Evolutionary conservation across 2,113 vertebrate species (phyloP), one percentile per base, ranked within the genome.

Genomic region (Gymnorhina tibicen): DNA sequence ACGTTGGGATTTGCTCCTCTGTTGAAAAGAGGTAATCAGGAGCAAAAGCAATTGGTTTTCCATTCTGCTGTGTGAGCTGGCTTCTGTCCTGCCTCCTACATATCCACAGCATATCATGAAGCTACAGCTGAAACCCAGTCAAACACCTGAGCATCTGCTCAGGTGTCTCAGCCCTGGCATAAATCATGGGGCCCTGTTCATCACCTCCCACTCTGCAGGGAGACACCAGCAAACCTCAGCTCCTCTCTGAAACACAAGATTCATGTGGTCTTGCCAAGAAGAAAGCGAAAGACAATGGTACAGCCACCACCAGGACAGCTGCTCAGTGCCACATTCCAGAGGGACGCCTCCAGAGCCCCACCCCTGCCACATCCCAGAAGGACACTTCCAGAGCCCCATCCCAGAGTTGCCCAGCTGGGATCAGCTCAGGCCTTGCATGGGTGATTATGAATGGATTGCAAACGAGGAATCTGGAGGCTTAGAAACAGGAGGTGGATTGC

Each of bases 201-300:
- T 42, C 55, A 35, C 28, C n/a, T 64, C 53, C 62, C 1, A 1
- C 5, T 3, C 67, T 23, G n/a, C 64, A 91, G 23, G 30, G 13
- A 62, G 35, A 13, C 56, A 63, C 13, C 33, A 47, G 26, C 46
- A 16, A 56, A 52, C 24, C 35, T 58, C 74, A 76, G 6, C 56
- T 39, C 13, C 37, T 37, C 35, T 62, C 82, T 28, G n/a, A 69
- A 68, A 55, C 16, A 79, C 19, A 30, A 26, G 22, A 58, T 22
- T 41, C 9, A 5, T 0, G 0, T 12, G 21, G 5, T 21, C 67
- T 76, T 2, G 1, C 33, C 5, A 3, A 32, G 44, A 47, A 75
- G 33, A 50, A 52, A 67, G 58, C 20, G 14, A 33, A 80, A 69
- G 37, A 18, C 22, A 20, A 16, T n/a, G 52, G 28, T 17, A 49